Percentiles rank a stretch among this genome's conserved stretches.
Conservation (phyloP, 2,797 vertebrate genomes). For the Natrix natrix region DNA sequence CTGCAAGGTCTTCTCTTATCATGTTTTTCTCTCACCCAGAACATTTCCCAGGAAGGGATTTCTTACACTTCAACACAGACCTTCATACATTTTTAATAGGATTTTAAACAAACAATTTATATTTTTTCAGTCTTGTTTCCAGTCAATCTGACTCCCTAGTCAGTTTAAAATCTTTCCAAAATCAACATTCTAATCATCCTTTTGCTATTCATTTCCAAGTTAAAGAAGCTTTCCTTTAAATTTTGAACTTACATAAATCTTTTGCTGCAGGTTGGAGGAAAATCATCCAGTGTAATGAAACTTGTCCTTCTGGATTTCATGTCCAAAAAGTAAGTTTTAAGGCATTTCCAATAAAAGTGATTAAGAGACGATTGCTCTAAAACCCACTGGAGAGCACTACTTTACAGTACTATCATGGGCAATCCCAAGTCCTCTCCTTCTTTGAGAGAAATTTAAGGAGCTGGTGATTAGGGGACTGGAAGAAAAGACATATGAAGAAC, state of each 20-base stretch:
- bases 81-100: too few species aligned
- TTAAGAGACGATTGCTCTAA: background rate
- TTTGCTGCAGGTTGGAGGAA: background rate
- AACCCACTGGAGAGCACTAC: background rate
- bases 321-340: background rate
- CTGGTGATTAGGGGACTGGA: background rate
- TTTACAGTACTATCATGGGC: background rate
- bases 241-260: background rate
- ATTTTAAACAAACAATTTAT: too few species aligned
- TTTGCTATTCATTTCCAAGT: background rate
- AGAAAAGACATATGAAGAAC: background rate
- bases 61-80: too few species aligned
- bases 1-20: too few species aligned
- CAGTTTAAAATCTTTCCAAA: background rate
- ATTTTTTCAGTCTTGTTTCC: background rate
- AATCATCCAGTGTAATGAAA: background rate
- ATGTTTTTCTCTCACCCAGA: too few species aligned
- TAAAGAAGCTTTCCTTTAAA: background rate
- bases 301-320: background rate
- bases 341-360: background rate
- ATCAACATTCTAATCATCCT: background rate
- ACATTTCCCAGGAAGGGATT: too few species aligned
- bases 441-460: background rate
- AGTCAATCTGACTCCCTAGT: background rate
- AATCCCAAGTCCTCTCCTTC: background rate